A percentile compares a stretch with the other conserved stretches of the same genome.
Conservation (phyloP, 2,888 invertebrate genomes). For the Meliscaeva auricollis region DNA sequence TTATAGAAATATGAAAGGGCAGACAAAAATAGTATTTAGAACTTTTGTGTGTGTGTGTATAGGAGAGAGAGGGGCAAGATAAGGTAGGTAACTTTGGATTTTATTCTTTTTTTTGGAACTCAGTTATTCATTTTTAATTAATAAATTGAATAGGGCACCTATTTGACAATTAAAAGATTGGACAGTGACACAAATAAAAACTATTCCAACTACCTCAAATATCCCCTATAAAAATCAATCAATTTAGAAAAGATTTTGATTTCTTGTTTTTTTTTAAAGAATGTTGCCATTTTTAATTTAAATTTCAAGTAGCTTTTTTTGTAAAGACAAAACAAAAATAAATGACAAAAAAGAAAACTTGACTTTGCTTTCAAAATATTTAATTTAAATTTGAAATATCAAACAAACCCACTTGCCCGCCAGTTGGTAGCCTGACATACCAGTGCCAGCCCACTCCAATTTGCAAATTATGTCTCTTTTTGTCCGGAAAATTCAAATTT, state of each 20-base stretch:
- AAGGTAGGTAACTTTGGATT: too few relatives aligned
- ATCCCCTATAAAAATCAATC: too few relatives aligned
- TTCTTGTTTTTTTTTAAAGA: too few relatives aligned
- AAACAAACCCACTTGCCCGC: neutral
- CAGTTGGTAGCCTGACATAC: neutral
- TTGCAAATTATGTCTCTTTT: neutral
- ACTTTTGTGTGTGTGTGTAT: neutral
- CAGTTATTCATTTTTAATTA: too few relatives aligned
- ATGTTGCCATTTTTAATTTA: too few relatives aligned
- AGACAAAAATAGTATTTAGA: slow-evolving; percentile 4
- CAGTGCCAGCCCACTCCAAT: neutral
- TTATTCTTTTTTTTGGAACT: too few relatives aligned
- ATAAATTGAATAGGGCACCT: too few relatives aligned
- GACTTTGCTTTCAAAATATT: neutral
- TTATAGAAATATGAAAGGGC: slow-evolving; percentile 7
- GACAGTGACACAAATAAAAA: too few relatives aligned
- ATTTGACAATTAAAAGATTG: too few relatives aligned
- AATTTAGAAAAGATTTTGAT: too few relatives aligned
- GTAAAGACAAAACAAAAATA: too few relatives aligned
- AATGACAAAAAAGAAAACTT: neutral
- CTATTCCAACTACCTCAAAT: neutral
- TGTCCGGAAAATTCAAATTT: slow-evolving; percentile 8
- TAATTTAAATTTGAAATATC: slow-evolving; percentile 5
- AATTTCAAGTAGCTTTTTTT: too few relatives aligned
- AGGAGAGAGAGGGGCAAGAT: neutral